These are phyloP conservation scores for Dufourea novaeangliae DNA, from an alignment of 1,140 invertebrate species.

Conservation along the genomic window DNA sequence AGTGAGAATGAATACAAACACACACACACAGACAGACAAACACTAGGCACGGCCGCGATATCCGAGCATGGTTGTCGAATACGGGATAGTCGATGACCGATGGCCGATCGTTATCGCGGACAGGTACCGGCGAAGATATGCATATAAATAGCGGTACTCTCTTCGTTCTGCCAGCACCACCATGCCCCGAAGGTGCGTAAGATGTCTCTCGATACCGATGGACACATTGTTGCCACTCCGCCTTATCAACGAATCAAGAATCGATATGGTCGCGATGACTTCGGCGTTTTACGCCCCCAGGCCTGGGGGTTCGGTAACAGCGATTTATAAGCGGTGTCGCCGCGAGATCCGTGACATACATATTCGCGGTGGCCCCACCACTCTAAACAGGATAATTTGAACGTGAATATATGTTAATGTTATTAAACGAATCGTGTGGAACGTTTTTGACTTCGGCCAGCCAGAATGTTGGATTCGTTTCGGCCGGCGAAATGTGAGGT, in stretches of 20 bases:
- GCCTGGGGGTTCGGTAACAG: too few species aligned
- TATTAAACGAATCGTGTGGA: neutral
- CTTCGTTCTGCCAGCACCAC: slow-evolving; percentile 39
- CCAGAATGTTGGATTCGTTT: slow-evolving; percentile 12
- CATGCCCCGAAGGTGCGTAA: slow-evolving; percentile 31
- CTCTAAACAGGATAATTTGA: slow-evolving; percentile 16
- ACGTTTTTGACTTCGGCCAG: slow-evolving; percentile 18
- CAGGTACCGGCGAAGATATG: slow-evolving; percentile 51
- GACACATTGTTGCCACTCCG: slow-evolving; percentile 40
- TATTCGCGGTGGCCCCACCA: slow-evolving; percentile 11
- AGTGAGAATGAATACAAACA: slow-evolving; percentile 13
- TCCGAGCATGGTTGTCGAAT: slow-evolving; percentile 34
- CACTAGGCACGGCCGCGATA: slow-evolving; percentile 21
- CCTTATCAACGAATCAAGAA: slow-evolving; percentile 11
- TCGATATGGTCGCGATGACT: slow-evolving; percentile 38
- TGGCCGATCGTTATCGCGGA: slow-evolving; percentile 58
- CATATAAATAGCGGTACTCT: slow-evolving; percentile 50
- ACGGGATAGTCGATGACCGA: slow-evolving; percentile 49
- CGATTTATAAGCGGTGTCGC: slow-evolving; percentile 50
- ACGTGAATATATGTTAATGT: slow-evolving; percentile 24
- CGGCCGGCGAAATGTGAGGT: neutral
- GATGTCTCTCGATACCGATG: slow-evolving; percentile 40
- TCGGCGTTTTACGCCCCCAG: too few species aligned
- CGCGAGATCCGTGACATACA: slow-evolving; percentile 14
- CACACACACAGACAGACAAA: too few species aligned